Evolutionary conservation across 2,797 vertebrate genomes (phyloP), one percentile per base, ranked within the genome.

Genomic region (Pseudomugil tenellus): DNA sequence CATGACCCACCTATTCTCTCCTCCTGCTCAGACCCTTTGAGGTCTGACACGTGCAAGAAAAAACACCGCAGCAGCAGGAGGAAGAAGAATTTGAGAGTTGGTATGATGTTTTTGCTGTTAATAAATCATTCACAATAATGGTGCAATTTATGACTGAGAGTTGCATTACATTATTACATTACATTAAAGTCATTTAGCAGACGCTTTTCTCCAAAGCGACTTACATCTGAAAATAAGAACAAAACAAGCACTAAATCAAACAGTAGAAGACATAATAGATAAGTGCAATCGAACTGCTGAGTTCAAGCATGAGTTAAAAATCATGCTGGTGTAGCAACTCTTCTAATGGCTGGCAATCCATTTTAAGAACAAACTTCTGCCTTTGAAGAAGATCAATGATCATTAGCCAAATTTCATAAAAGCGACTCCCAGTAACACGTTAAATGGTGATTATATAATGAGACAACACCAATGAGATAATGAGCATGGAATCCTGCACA

Each of bases 1-100:
- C 74, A 70, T 35, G 68, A 76, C 43, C 41, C 43, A 5, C 48
- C 21, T 12, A 21, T 53, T 37, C 60, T 61, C 34, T 11, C 55
- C 2, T 58, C 59, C 48, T 43, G 23, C 56, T 57, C 32, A 0
- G 70, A 80, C 35, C 68, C 86, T 2, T 59, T 51, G 10, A 79
- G 67, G 54, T 34, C 78, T 17, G 48, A 80, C 73, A 67, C 39
- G 11, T 37, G 65, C 52, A 72, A 28, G 55, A 67, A 37, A 46
- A 84, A 53, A 64, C 37, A 16, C 21, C 55, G 23, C 57, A 48
- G 23, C 5, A 29, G 65, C 65, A 92, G 66, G 70, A 85, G 69
- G 77, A 92, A 75, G 66, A 89, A 57, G 70, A 87, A 57, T 32
- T n/a, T 19, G 8, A 46, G 63, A 3, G 12, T 64, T 28, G 87